Conservation (phyloP, 2,113 vertebrate genomes). For the Perca schrenkii region DNA sequence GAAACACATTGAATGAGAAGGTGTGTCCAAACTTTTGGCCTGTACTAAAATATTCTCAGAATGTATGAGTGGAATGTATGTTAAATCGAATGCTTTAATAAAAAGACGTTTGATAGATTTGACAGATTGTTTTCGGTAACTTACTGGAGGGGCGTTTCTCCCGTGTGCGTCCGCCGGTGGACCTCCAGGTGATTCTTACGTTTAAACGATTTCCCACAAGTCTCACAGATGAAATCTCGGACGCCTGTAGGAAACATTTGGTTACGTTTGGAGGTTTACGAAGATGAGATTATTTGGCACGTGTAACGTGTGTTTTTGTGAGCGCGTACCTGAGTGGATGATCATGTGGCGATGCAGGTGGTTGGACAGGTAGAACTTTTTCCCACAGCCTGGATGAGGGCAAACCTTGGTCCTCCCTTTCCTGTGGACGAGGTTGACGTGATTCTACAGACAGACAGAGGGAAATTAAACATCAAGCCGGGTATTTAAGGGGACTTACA, state of each 20-base stretch:
- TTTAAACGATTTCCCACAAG: conserved; percentile 94
- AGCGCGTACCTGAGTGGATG: conserved; percentile 89
- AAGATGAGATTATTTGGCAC: background rate
- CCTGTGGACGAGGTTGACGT: conserved; percentile 92
- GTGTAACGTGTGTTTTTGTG: background rate
- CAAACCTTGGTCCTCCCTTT: conserved; percentile 94
- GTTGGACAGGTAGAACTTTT: conserved; percentile 93
- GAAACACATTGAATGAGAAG: too few species aligned
- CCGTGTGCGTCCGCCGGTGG: conserved; percentile 91
- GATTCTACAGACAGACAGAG: conserved; percentile 84
- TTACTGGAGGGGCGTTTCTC: conserved; percentile 94
- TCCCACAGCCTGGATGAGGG: conserved; percentile 93
- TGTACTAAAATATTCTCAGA: too few species aligned
- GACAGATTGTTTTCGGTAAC: conserved; percentile 50
- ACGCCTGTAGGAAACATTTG: conserved; percentile 80
- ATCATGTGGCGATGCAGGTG: conserved; percentile 95
- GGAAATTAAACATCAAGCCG: background rate
- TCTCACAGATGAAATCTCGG: conserved; percentile 93
- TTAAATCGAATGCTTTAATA: too few species aligned
- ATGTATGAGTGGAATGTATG: too few species aligned
- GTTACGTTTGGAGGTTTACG: background rate
- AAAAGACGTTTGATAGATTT: too few species aligned
- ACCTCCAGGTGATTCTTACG: conserved; percentile 97
- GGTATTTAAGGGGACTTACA: background rate
- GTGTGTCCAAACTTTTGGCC: too few species aligned